A percentile compares a stretch with the other conserved stretches of the same genome.
Conservation (phyloP, 2,113 vertebrate genomes). For the Rhodinocichla rosea region DNA sequence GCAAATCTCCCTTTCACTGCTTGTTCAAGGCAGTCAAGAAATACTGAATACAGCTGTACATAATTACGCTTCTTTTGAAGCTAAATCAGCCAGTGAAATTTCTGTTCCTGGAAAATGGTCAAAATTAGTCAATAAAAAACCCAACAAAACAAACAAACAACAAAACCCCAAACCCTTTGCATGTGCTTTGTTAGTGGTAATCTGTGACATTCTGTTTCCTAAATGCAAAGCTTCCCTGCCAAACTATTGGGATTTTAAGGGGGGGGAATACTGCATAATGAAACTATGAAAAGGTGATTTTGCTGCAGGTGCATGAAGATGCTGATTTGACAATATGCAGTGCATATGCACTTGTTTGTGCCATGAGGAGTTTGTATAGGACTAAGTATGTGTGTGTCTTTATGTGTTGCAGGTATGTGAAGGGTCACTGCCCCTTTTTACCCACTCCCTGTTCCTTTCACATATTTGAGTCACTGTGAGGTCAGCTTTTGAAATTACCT, state of each 20-base stretch:
- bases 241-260: background rate
- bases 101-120: conserved; percentile 57
- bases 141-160: conserved; percentile 40
- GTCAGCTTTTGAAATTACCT: background rate
- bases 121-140: conserved; percentile 52
- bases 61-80: conserved; percentile 49
- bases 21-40: conserved; percentile 50
- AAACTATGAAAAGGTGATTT: background rate
- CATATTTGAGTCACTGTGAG: background rate
- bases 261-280: background rate
- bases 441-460: background rate
- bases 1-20: conserved; percentile 51
- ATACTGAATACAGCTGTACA: conserved; percentile 61
- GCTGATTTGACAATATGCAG: background rate
- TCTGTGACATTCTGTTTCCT: conserved; percentile 37
- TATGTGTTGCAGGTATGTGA: background rate
- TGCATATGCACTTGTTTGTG: background rate
- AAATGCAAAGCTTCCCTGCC: background rate
- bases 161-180: conserved; percentile 1
- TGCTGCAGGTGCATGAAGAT: conserved; percentile 46
- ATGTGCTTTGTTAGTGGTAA: conserved; percentile 16
- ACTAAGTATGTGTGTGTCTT: background rate
- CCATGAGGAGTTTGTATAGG: background rate
- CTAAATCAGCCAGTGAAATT: conserved; percentile 50
- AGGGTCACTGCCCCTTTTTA: background rate